A percentile compares a stretch with the other conserved stretches of the same genome.
These are phyloP conservation scores for Vespertilio murinus DNA, from an alignment of 2,797 vertebrate genomes.

Conservation along the genomic window DNA sequence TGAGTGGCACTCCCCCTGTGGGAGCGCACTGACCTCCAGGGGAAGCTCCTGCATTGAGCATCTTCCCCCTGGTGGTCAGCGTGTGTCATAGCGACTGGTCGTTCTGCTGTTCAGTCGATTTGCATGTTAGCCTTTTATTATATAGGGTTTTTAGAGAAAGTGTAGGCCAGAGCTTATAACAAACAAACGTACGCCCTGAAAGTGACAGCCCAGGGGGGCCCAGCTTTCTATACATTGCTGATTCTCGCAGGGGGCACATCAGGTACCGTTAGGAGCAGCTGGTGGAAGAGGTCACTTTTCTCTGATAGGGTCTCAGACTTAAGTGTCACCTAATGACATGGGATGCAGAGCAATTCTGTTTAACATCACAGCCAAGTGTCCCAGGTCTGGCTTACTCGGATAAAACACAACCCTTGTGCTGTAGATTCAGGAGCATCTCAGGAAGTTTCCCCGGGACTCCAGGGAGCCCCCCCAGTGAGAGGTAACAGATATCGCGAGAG, in stretches of 20 bases:
- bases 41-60: too few species aligned
- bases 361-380: not conserved
- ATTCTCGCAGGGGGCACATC: not conserved
- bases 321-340: not conserved
- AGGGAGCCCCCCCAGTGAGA: not conserved
- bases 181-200: not conserved
- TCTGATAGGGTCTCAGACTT: not conserved
- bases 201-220: not conserved
- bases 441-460: not conserved
- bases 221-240: not conserved
- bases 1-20: too few species aligned
- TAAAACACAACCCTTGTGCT: not conserved
- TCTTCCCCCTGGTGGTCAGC: too few species aligned
- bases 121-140: too few species aligned
- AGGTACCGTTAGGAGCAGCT: not conserved
- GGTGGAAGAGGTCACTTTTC: not conserved
- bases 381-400: not conserved
- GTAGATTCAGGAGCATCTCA: not conserved
- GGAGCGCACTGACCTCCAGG: too few species aligned
- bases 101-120: too few species aligned
- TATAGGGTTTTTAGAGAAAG: not conserved
- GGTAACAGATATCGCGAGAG: not conserved
- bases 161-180: not conserved
- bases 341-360: not conserved
- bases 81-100: rapidly evolving